A percentile compares a stretch with the other conserved stretches of the same genome.
These are phyloP conservation scores for Parotocinclus haroldoi DNA, from an alignment of 2,797 vertebrate genomes.

Conservation along the genomic window DNA sequence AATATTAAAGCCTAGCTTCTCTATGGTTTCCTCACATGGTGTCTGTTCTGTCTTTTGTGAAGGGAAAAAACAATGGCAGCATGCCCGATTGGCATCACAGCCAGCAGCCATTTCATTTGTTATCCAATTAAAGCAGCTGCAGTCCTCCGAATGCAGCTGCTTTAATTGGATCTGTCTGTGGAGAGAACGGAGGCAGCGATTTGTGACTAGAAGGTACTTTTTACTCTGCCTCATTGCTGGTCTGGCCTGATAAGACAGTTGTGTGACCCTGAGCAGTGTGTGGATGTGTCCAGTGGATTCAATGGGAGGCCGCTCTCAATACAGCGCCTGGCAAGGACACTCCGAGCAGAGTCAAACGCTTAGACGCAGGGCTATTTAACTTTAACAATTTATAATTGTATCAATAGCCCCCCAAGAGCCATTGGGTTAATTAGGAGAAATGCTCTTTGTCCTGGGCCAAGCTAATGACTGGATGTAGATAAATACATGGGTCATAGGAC, in stretches of 20 bases:
- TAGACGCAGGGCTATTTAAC: constrained; percentile 5
- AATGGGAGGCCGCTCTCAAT: constrained; percentile 9
- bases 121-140: constrained; percentile 36
- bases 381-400: neutral
- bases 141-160: constrained; percentile 34
- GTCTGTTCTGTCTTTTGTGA: constrained; percentile 12
- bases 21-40: neutral
- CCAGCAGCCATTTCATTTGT: constrained; percentile 44
- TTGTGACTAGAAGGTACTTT: constrained; percentile 27
- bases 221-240: constrained; percentile 31
- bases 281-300: constrained; percentile 21
- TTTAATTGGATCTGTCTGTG: constrained; percentile 46
- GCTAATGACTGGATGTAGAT: too few relatives aligned
- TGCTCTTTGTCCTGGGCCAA: too few relatives aligned
- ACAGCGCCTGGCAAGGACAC: constrained; percentile 16
- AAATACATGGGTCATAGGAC: too few relatives aligned
- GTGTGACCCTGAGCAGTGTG: constrained; percentile 24
- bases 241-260: constrained; percentile 40
- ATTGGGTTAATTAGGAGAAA: neutral
- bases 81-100: constrained; percentile 21
- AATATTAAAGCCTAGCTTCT: constrained; percentile 35
- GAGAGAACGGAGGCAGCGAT: constrained; percentile 13
- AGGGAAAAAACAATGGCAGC: constrained; percentile 35
- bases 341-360: constrained; percentile 10
- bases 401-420: neutral